phyloP scores from a whole-genome alignment of 2,888 invertebrate species.

The Orthosia cruda region DNA sequence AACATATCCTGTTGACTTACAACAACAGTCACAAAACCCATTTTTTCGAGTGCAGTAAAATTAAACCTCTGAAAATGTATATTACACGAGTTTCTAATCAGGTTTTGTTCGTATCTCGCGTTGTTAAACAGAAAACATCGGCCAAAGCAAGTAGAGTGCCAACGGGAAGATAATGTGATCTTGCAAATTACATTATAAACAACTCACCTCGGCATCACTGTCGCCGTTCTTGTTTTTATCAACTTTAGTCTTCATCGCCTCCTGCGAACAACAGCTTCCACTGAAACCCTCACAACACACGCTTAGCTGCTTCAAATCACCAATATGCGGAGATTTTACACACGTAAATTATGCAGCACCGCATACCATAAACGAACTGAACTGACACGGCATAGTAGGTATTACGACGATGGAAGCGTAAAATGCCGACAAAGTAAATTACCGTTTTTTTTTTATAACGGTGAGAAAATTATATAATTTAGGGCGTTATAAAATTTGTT shows the following conservation, averaged over 20 bases:
- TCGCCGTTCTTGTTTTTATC: slow-evolving; percentile 92
- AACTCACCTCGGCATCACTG: slow-evolving; percentile 91
- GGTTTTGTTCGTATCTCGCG: slow-evolving; percentile 41
- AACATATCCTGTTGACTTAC: slow-evolving; percentile 55
- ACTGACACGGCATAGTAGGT: slow-evolving; percentile 85
- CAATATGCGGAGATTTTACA: slow-evolving; percentile 80
- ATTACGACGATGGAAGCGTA: slow-evolving; percentile 75
- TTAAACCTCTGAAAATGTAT: neutral
- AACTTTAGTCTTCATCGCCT: slow-evolving; percentile 92
- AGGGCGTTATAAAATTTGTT: slow-evolving; percentile 45
- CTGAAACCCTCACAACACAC: slow-evolving; percentile 85
- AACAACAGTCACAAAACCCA: slow-evolving; percentile 13
- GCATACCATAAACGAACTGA: slow-evolving; percentile 85
- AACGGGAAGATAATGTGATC: slow-evolving; percentile 66
- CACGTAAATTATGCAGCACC: slow-evolving; percentile 87
- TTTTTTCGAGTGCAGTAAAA: slow-evolving; percentile 15
- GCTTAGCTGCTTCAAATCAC: slow-evolving; percentile 79
- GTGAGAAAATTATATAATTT: slow-evolving; percentile 41
- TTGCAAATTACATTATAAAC: slow-evolving; percentile 74
- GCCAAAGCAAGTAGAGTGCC: slow-evolving; percentile 64
- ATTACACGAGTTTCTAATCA: slow-evolving; percentile 30
- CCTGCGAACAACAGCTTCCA: slow-evolving; percentile 87
- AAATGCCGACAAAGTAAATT: slow-evolving; percentile 82
- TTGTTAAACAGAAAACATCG: slow-evolving; percentile 59
- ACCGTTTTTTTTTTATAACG: slow-evolving; percentile 66